Evolutionary conservation across 2,113 vertebrate species (phyloP), one percentile per base, ranked within the genome.

Genomic region (Sorex araneus): DNA sequence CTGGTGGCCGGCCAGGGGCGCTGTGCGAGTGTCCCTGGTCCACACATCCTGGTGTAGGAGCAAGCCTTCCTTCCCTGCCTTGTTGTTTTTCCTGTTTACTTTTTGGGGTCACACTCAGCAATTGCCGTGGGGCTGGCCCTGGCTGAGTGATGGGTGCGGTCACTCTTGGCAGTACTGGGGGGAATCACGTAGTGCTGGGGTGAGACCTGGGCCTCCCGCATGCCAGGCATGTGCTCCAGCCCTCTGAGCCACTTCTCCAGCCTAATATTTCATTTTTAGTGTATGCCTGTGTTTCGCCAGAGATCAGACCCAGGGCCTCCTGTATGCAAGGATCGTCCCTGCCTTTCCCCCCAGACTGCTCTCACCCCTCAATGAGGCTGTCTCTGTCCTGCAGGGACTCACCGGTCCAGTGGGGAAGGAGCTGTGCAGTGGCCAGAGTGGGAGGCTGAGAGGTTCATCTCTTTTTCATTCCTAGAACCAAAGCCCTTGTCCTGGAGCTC

Each of bases 401-500:
- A n/a, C 47, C 27, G 30, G 19, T 19, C n/a, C 18, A 11, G n/a
- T 40, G 63, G 66, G 15, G 43, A 16, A 10, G 79, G 70, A 88
- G 11, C 54, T 76, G 16, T 28, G 36, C 86, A 30, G 10, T 43
- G 27, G 78, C 32, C 28, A 10, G 50, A 57, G 43, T 71, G 63
- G 57, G 60, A n/a, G 54, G 32, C 4, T 8, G 79, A 13, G 63
- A 3, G 60, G 79, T 16, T 43, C 5, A 50, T 75, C 70, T 9
- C 54, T 36, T 66, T 32, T 87, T 79, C 7, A 40, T n/a, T 54
- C 82, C 32, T 91, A 99, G 99, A 97, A 99, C 99, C 63, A 99
- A 99, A 98, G 99, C 99, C 0, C 97, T 99, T 97, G 99, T 99
- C 92, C 97, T 99, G 88, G 99, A 99, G 97, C 98, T 99, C 94